A percentile compares a stretch with the other conserved stretches of the same genome.
These are phyloP conservation scores for Takifugu ocellatus DNA, from an alignment of 2,797 vertebrate species.

Conservation along the genomic window DNA sequence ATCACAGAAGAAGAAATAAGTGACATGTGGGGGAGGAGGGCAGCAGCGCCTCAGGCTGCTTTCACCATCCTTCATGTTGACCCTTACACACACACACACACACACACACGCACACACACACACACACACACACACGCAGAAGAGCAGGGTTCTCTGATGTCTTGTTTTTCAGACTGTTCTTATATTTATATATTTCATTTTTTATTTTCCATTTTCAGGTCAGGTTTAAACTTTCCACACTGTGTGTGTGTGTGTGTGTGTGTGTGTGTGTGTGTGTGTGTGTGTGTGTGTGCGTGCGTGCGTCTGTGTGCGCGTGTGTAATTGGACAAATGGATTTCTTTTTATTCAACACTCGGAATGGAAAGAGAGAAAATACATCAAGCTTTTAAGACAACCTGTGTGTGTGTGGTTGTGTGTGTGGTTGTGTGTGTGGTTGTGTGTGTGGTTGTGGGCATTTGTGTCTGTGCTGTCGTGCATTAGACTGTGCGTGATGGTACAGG, in stretches of 20 bases:
- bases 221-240: slow-evolving; percentile 47
- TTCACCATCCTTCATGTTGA: slow-evolving; percentile 56
- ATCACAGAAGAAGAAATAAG: slow-evolving; percentile 38
- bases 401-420: slow-evolving; percentile 8
- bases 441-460: not conserved
- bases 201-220: slow-evolving; percentile 54
- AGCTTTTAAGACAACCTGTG: slow-evolving; percentile 28
- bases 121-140: too few relatives aligned
- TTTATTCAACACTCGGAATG: slow-evolving; percentile 52
- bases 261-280: too few relatives aligned
- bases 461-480: not conserved
- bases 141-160: slow-evolving; percentile 25
- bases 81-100: slow-evolving; percentile 20
- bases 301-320: slow-evolving; percentile 16
- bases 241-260: too few relatives aligned
- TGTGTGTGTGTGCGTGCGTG: slow-evolving; percentile 6
- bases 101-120: too few relatives aligned
- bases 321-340: slow-evolving; percentile 62
- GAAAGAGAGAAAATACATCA: slow-evolving; percentile 53
- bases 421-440: slow-evolving; percentile 1
- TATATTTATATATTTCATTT: slow-evolving; percentile 37
- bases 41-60: slow-evolving; percentile 58
- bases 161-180: slow-evolving; percentile 48
- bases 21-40: slow-evolving; percentile 60
- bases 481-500: not conserved